Conservation (phyloP, 1,140 invertebrate genomes). For the Planococcus citri region DNA sequence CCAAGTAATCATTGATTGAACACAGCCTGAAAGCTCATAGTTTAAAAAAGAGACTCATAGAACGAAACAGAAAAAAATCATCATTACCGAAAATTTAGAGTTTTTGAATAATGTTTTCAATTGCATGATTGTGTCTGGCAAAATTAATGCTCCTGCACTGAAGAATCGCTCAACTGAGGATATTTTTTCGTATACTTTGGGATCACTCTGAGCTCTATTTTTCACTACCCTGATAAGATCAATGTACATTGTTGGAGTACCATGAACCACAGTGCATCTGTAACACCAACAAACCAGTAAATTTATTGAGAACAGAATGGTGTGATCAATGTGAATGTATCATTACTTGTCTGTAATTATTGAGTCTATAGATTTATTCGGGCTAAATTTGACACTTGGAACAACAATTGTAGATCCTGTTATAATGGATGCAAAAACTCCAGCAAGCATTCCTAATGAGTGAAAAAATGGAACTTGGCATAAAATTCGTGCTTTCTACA, state of each 20-base stretch:
- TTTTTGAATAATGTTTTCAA: conserved; percentile 37
- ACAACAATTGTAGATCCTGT: conserved; percentile 65
- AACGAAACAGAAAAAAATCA: no score
- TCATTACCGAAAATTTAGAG: not conserved
- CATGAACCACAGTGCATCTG: no score
- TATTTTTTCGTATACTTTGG: no score
- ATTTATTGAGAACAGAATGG: no score
- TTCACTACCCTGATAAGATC: conserved; percentile 42
- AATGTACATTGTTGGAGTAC: conserved; percentile 95
- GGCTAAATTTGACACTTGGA: conserved; percentile 53
- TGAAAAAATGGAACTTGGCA: conserved; percentile 90
- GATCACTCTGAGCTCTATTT: conserved; percentile 12
- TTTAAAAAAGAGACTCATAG: no score
- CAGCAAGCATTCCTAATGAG: conserved; percentile 71
- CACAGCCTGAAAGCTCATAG: no score
- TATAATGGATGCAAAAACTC: no score
- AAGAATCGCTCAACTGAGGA: no score
- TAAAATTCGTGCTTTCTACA: conserved; percentile 37
- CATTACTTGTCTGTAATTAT: conserved; percentile 57
- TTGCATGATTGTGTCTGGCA: conserved; percentile 53
- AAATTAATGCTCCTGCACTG: conserved; percentile 65
- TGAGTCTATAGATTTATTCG: conserved; percentile 48
- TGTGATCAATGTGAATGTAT: no score
- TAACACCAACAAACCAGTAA: conserved; percentile 56
- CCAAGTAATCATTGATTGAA: conserved; percentile 45